phyloP scores from a whole-genome alignment of 2,888 invertebrate species.

The Plemyria rubiginata region DNA sequence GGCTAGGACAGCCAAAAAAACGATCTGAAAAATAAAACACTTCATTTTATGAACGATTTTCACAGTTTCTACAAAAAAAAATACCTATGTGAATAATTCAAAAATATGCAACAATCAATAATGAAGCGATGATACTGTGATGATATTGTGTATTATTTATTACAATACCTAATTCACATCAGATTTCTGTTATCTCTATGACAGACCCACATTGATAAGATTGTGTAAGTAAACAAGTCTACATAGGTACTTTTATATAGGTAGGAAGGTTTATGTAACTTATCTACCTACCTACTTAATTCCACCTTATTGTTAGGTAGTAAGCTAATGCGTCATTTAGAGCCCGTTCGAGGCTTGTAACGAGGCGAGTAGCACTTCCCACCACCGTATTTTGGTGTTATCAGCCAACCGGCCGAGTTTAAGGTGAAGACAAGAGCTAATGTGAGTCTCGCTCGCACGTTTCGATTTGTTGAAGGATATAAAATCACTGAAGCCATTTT shows the following conservation, averaged over 20 bases:
- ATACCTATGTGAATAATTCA: background rate
- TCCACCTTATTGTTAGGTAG: too few relatives aligned
- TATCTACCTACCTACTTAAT: too few relatives aligned
- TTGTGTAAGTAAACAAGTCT: background rate
- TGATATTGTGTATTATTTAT: too few relatives aligned
- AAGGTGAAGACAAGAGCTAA: too few relatives aligned
- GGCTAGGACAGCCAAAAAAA: constrained; percentile 52
- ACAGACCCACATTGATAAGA: background rate
- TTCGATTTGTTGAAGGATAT: too few relatives aligned
- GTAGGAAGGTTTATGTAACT: background rate
- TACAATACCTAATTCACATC: background rate
- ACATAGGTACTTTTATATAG: background rate
- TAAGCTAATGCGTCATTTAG: too few relatives aligned
- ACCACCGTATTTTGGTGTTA: too few relatives aligned
- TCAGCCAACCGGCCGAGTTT: too few relatives aligned
- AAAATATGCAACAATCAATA: background rate
- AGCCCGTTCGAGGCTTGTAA: too few relatives aligned
- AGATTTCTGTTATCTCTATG: background rate
- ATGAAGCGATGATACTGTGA: background rate
- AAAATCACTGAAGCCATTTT: too few relatives aligned
- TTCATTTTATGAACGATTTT: constrained; percentile 35
- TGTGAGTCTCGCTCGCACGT: too few relatives aligned
- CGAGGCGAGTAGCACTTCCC: too few relatives aligned
- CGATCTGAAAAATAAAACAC: constrained; percentile 51
- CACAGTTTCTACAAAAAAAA: background rate